These are phyloP conservation scores for Acanthochromis polyacanthus DNA, from an alignment of 2,113 vertebrate genomes.

Conservation along the genomic window DNA sequence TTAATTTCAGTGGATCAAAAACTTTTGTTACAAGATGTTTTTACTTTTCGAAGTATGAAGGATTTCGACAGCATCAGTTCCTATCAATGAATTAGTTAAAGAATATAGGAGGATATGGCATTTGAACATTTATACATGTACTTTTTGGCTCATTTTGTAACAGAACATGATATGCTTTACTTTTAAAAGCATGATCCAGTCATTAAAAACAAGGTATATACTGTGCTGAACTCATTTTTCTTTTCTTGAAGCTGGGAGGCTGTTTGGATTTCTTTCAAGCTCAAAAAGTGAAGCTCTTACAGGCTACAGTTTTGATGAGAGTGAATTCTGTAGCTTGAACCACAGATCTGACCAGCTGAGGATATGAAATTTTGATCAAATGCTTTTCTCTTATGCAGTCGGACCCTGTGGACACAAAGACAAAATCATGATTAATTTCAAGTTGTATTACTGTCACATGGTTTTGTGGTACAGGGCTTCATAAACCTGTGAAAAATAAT, in stretches of 20 bases:
- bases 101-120: too few relatives aligned
- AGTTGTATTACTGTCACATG: not conserved
- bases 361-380: not conserved
- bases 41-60: too few relatives aligned
- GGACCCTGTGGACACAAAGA: not conserved
- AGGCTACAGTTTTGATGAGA: not conserved
- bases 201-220: not conserved
- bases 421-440: not conserved
- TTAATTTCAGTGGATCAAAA: constrained; percentile 74
- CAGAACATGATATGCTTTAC: not conserved
- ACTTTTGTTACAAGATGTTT: constrained; percentile 22
- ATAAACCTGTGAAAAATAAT: constrained; percentile 1
- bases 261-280: not conserved
- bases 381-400: not conserved
- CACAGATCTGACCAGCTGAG: not conserved
- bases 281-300: not conserved
- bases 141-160: not conserved
- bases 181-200: not conserved
- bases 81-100: too few relatives aligned
- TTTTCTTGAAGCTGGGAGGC: not conserved
- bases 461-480: not conserved
- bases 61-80: too few relatives aligned
- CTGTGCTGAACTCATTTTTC: not conserved
- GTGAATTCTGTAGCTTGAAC: not conserved
- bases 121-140: too few relatives aligned